Conservation (phyloP, 2,113 vertebrate species). For the Caranx ignobilis region DNA sequence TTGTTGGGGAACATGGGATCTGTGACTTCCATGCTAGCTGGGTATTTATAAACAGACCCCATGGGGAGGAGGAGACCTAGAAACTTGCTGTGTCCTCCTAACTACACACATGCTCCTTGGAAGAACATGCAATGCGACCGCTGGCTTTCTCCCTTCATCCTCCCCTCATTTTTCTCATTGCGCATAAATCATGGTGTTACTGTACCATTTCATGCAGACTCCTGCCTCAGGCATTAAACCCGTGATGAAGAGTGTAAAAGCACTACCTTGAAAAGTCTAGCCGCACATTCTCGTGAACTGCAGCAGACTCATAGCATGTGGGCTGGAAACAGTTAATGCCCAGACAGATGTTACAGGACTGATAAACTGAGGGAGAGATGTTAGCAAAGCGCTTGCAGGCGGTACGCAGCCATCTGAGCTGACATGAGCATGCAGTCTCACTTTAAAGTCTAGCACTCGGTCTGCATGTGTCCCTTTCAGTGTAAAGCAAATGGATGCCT, state of each 20-base stretch:
- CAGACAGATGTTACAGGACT: slow-evolving; percentile 70
- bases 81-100: slow-evolving; percentile 74
- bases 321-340: slow-evolving; percentile 63
- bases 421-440: slow-evolving; percentile 57
- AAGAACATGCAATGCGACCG: slow-evolving; percentile 53
- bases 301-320: slow-evolving; percentile 48
- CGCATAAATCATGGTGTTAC: slow-evolving; percentile 50
- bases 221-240: slow-evolving; percentile 29
- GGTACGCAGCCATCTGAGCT: slow-evolving; percentile 65
- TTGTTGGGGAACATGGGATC: slow-evolving; percentile 81
- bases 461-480: slow-evolving; percentile 25
- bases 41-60: slow-evolving; percentile 85
- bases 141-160: slow-evolving; percentile 43
- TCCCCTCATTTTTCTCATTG: slow-evolving; percentile 24
- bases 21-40: slow-evolving; percentile 77
- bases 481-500: slow-evolving; percentile 19
- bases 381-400: slow-evolving; percentile 47
- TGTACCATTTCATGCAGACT: slow-evolving; percentile 31
- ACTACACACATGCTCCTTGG: slow-evolving; percentile 59
- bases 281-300: slow-evolving; percentile 63
- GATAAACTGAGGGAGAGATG: slow-evolving; percentile 70
- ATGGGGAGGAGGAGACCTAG: slow-evolving; percentile 78
- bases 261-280: slow-evolving; percentile 47
- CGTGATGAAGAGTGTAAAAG: slow-evolving; percentile 34
- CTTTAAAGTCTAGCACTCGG: neutral